A percentile compares a stretch with the other conserved stretches of the same genome.
Evolutionary conservation across 2,888 invertebrate genomes (phyloP).

Genomic region (Trachelus troglodyta): DNA sequence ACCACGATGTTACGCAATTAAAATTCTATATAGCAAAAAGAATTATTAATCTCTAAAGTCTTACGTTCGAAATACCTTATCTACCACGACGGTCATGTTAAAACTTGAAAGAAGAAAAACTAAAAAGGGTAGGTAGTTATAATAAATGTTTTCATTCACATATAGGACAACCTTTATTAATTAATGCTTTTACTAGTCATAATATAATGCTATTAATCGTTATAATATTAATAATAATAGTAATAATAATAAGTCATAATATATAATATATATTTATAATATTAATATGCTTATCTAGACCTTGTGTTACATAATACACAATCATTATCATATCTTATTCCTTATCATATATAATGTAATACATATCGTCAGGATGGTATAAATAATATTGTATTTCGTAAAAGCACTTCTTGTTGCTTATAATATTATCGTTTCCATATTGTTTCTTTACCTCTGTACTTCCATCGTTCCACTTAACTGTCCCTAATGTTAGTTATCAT

Average conservation of each 20-base stretch:
- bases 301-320: constrained; percentile 57
- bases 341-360: constrained; percentile 19
- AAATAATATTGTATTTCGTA: constrained; percentile 63
- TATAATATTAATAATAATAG: constrained; percentile 51
- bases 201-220: constrained; percentile 60
- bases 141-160: constrained; percentile 28
- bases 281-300: constrained; percentile 57
- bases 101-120: no score
- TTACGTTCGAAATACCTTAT: no score
- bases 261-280: constrained; percentile 50
- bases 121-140: background rate
- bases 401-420: constrained; percentile 66
- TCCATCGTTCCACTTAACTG: background rate
- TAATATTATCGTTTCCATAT: constrained; percentile 57
- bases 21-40: no score
- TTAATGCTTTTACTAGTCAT: constrained; percentile 59
- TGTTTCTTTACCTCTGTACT: constrained; percentile 32
- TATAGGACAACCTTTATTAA: constrained; percentile 64
- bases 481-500: background rate
- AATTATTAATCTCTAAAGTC: no score
- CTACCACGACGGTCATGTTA: no score
- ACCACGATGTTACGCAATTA: no score
- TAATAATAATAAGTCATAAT: constrained; percentile 52
- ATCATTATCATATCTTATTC: constrained; percentile 45
- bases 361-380: constrained; percentile 58